Evolutionary conservation across 2,113 vertebrate species (phyloP).

Genomic region (Megalops atlanticus): DNA sequence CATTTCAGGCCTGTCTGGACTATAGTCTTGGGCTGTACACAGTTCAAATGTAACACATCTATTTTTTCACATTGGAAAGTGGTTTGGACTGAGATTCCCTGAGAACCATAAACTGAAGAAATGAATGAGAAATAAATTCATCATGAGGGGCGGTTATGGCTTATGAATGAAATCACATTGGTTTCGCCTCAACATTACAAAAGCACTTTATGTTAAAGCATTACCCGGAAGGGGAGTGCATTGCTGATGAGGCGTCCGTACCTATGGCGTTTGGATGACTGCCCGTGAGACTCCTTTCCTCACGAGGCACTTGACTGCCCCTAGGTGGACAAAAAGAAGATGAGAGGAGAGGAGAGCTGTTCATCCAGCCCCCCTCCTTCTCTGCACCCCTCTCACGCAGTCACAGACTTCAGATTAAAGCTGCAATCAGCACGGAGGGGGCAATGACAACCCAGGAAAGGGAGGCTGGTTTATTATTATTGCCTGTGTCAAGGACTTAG

Average conservation of each 20-base stretch:
- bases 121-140: background rate
- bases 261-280: background rate
- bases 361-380: conserved; percentile 41
- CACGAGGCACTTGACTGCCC: conserved; percentile 69
- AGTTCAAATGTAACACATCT: background rate
- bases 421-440: background rate
- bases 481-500: conserved; percentile 4
- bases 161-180: background rate
- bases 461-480: background rate
- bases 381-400: conserved; percentile 11
- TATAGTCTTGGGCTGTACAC: background rate
- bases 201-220: too few relatives aligned
- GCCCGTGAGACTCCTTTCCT: conserved; percentile 3
- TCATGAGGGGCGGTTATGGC: background rate
- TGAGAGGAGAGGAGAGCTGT: conserved; percentile 13
- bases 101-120: background rate
- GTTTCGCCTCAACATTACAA: too few relatives aligned
- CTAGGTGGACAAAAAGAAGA: conserved; percentile 63
- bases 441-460: conserved; percentile 5
- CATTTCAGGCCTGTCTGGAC: background rate
- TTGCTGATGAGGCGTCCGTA: background rate
- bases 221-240: background rate
- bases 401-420: background rate
- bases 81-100: background rate
- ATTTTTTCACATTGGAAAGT: background rate